Evolutionary conservation across 1,140 invertebrate species (phyloP).

Genomic region (Drosophila trapezifrons): DNA sequence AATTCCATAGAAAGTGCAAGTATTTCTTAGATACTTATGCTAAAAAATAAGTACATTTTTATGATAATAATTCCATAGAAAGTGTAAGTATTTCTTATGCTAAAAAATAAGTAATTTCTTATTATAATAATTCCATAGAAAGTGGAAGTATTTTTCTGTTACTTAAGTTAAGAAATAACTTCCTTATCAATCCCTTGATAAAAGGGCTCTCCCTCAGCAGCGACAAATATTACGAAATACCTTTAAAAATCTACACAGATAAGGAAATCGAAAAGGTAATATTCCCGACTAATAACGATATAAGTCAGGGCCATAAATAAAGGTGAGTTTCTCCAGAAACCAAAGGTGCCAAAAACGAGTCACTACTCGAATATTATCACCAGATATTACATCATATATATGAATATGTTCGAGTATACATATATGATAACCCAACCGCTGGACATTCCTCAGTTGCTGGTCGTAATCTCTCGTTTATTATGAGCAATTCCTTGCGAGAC

Average conservation of each 20-base stretch:
- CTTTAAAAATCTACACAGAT: not conserved
- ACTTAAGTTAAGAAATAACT: not conserved
- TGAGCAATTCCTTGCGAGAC: constrained; percentile 41
- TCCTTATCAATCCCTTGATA: not conserved
- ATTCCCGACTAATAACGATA: not conserved
- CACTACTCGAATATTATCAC: not conserved
- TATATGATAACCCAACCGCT: not conserved
- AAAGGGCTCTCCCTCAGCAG: not conserved
- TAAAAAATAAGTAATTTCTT: too few species aligned
- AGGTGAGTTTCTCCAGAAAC: not conserved
- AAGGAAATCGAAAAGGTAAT: not conserved
- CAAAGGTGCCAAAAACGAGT: not conserved
- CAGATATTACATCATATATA: not conserved
- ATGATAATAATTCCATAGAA: too few species aligned
- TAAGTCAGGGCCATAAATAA: not conserved
- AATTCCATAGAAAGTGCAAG: too few species aligned
- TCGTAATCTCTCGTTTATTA: constrained; percentile 39
- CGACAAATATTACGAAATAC: constrained; percentile 3
- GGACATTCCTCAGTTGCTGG: not conserved
- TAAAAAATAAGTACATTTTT: too few species aligned
- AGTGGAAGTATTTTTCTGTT: not conserved
- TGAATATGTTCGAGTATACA: too few species aligned
- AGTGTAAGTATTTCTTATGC: too few species aligned
- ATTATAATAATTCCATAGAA: too few species aligned
- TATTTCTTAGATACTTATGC: too few species aligned